These are phyloP conservation scores for Enteromius thamalakanensis DNA, from an alignment of 2,797 vertebrate genomes.

Conservation along the genomic window DNA sequence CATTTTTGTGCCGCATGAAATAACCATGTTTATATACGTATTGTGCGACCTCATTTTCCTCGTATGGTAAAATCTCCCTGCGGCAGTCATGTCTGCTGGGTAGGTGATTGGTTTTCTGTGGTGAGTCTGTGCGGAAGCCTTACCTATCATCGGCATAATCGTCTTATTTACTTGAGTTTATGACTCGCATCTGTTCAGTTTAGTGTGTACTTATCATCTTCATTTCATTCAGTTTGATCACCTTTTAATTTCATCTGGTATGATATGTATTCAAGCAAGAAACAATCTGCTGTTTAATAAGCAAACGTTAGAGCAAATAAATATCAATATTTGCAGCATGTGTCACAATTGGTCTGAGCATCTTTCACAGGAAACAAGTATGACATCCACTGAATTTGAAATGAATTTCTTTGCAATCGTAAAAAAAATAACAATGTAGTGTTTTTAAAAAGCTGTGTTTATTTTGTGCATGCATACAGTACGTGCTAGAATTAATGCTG, in stretches of 20 bases:
- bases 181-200: conserved; percentile 14
- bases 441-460: not conserved
- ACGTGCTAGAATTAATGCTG: not conserved
- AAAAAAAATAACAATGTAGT: not conserved
- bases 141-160: conserved; percentile 22
- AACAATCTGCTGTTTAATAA: conserved; percentile 18
- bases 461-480: not conserved
- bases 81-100: conserved; percentile 19
- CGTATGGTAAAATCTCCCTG: not conserved
- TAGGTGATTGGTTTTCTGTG: conserved; percentile 27
- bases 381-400: not conserved
- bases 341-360: not conserved
- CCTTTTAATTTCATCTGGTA: not conserved
- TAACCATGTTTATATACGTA: not conserved
- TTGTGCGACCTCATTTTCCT: conserved; percentile 18
- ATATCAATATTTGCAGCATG: conserved; percentile 11
- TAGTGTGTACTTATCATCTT: not conserved
- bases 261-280: conserved; percentile 5
- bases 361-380: not conserved
- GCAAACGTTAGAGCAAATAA: conserved; percentile 5
- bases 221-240: conserved; percentile 25
- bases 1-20: not conserved
- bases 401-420: not conserved
- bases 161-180: conserved; percentile 16
- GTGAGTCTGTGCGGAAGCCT: conserved; percentile 24